These are phyloP conservation scores for Dioctria linearis DNA, from an alignment of 2,888 invertebrate species.

Conservation along the genomic window DNA sequence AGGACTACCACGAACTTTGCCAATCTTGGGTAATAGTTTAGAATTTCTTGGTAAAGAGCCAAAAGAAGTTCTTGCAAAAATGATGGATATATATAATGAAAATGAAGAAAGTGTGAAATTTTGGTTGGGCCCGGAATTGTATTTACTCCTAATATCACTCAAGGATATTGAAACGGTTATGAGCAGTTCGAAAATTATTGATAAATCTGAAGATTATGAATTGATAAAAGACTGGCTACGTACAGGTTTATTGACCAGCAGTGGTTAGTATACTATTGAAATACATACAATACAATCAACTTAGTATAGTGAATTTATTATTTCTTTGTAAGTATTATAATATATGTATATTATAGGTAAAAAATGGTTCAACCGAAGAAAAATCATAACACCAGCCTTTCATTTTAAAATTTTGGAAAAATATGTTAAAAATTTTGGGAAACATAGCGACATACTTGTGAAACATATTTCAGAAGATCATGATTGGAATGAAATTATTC, in stretches of 20 bases:
- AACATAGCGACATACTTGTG: conserved; percentile 74
- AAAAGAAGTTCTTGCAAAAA: conserved; percentile 64
- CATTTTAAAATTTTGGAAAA: conserved; percentile 85
- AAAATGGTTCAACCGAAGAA: conserved; percentile 77
- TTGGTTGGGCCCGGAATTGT: conserved; percentile 59
- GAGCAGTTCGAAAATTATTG: conserved; percentile 65
- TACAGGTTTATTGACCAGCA: conserved; percentile 72
- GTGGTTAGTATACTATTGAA: conserved; percentile 54
- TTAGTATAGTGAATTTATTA: too few relatives aligned
- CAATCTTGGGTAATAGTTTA: conserved; percentile 73
- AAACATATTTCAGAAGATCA: conserved; percentile 74
- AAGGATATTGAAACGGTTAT: conserved; percentile 59
- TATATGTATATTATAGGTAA: conserved; percentile 31
- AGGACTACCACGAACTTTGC: conserved; percentile 69
- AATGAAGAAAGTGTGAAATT: conserved; percentile 61
- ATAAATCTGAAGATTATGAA: conserved; percentile 72
- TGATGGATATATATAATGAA: conserved; percentile 67
- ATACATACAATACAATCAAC: too few relatives aligned
- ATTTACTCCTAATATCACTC: conserved; percentile 56
- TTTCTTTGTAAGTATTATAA: neutral
- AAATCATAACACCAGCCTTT: conserved; percentile 84
- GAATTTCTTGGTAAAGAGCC: conserved; percentile 71
- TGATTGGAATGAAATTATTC: conserved; percentile 69
- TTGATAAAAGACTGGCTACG: conserved; percentile 71
- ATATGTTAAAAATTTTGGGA: conserved; percentile 81